Percentiles rank a stretch among this genome's conserved stretches.
phyloP scores from a whole-genome alignment of 2,888 invertebrate genomes.

The Listrodromus nycthemerus region DNA sequence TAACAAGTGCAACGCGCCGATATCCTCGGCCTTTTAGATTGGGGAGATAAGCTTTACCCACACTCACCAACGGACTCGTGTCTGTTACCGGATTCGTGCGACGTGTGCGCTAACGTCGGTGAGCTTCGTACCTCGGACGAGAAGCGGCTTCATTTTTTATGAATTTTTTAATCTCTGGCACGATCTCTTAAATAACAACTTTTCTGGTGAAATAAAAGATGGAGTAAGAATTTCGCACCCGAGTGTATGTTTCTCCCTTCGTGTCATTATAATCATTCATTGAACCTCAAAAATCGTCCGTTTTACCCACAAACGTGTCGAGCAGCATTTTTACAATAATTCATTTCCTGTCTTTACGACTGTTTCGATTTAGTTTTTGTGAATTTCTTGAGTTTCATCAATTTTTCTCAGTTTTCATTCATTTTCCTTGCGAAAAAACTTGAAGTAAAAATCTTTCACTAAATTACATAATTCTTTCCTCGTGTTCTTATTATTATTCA shows the following conservation, averaged over 20 bases:
- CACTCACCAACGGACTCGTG: conserved; percentile 70
- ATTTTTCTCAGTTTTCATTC: no score
- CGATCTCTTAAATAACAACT: conserved; percentile 1
- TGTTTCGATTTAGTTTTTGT: conserved; percentile 11
- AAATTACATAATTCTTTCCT: no score
- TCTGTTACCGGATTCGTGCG: conserved; percentile 56
- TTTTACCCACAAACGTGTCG: neutral
- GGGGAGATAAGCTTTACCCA: conserved; percentile 74
- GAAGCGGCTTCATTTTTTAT: conserved; percentile 4
- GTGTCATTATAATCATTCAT: neutral
- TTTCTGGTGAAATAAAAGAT: neutral
- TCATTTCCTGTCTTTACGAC: neutral
- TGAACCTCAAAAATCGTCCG: neutral
- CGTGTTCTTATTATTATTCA: no score
- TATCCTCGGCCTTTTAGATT: conserved; percentile 78
- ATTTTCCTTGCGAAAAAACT: no score
- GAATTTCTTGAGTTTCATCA: neutral
- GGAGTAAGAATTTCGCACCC: neutral
- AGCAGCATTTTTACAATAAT: neutral
- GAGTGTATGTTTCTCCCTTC: neutral
- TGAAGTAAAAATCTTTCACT: no score
- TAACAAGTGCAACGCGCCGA: conserved; percentile 79
- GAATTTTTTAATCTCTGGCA: conserved; percentile 10
- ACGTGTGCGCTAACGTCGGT: conserved; percentile 41
- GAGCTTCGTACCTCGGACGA: conserved; percentile 15